Evolutionary conservation across 2,113 vertebrate species (phyloP), one percentile per base, ranked within the genome.

Genomic region (Megalops atlanticus): DNA sequence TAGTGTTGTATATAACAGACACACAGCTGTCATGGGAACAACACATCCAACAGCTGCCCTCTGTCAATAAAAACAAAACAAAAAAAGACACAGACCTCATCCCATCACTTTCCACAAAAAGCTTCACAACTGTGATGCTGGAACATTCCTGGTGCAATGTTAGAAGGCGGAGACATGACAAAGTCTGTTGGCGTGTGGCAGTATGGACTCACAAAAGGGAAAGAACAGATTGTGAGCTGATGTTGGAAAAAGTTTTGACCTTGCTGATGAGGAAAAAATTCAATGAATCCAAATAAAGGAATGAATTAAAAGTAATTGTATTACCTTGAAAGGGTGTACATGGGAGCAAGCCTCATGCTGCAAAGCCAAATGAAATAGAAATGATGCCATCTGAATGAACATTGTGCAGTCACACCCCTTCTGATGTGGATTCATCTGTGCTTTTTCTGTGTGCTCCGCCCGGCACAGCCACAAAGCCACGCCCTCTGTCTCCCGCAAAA

Each of bases 331-430:
- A 71, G 72, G 71, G 21, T 8, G 14, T 31, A 31, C 58, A 71
- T 49, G 40, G 39, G 15, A 31, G 45, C 64, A 74, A 36, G 27
- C n/a, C 3, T 73, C 81, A 79, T 83, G 81, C 81, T 74, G 75
- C 64, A 64, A 73, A 68, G 77, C 73, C 31, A 79, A 79, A 79
- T 35, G 35, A 82, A 27, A 76, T 24, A 69, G 70, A 47, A 78
- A 41, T 76, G 41, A 74, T 52, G 31, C 58, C n/a, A 27, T 64
- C 58, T 24, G 58, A n/a, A 70, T 11, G 15, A 43, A 43, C 64
- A 78, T 74, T 78, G 31, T 10, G 33, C 31, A 39, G 24, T 31
- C 38, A 72, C 68, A 43, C 58, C 54, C 69, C 45, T 39, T 72
- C 47, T n/a, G 38, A 39, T 39, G 74, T 1, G n/a, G 3, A 10